Percentiles rank a stretch among this genome's conserved stretches.
phyloP scores from a whole-genome alignment of 2,888 invertebrate genomes.

The Cheilosia pagana region DNA sequence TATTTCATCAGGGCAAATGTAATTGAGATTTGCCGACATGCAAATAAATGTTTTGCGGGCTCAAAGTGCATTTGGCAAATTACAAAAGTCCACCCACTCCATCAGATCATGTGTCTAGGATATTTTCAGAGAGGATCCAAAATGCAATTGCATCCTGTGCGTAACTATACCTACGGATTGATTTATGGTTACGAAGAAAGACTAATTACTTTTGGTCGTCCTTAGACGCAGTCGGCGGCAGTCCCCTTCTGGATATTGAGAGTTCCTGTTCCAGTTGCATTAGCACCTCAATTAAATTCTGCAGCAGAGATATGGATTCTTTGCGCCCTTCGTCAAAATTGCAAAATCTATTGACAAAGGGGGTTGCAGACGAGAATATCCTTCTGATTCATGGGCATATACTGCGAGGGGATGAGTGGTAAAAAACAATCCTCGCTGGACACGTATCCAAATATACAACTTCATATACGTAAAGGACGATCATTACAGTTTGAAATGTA shows the following conservation, averaged over 20 bases:
- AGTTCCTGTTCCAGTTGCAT: conserved; percentile 65
- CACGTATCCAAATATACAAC: conserved; percentile 28
- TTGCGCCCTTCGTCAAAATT: conserved; percentile 30
- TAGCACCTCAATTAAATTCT: conserved; percentile 63
- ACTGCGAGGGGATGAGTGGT: conserved; percentile 4
- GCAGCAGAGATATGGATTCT: conserved; percentile 29
- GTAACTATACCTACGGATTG: conserved; percentile 69
- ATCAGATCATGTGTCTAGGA: background rate
- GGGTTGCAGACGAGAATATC: conserved; percentile 5
- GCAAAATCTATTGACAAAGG: conserved; percentile 44
- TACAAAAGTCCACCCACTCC: conserved; percentile 30
- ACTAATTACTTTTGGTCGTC: conserved; percentile 67
- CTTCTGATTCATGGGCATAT: conserved; percentile 26
- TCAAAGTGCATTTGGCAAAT: conserved; percentile 70
- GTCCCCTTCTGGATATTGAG: conserved; percentile 13
- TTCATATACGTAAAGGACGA: background rate
- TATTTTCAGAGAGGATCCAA: conserved; percentile 22
- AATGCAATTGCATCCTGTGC: conserved; percentile 61
- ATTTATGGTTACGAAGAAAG: conserved; percentile 74
- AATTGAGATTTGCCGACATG: conserved; percentile 72
- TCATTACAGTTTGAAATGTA: conserved; percentile 68
- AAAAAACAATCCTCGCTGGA: conserved; percentile 53
- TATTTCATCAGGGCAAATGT: conserved; percentile 76
- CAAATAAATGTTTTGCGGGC: conserved; percentile 68
- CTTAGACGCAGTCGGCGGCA: background rate